Percentiles rank a stretch among this genome's conserved stretches.
Conservation (phyloP, 2,113 vertebrate species). For the Oryzias melastigma region DNA sequence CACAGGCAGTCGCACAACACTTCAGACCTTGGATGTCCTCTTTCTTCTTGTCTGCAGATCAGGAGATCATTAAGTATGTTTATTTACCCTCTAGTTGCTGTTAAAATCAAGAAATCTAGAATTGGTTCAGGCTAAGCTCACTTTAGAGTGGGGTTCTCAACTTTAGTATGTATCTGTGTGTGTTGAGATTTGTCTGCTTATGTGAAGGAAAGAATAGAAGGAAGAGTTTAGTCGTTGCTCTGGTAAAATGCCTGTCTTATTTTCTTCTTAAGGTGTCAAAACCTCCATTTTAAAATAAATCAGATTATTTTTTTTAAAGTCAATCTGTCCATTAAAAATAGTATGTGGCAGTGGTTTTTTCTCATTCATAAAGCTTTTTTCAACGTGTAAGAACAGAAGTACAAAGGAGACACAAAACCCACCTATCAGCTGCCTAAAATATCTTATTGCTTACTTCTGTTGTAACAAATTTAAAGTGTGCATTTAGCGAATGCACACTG, state of each 20-base stretch:
- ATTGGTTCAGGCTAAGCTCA: too few relatives aligned
- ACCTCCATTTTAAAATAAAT: slow-evolving; percentile 48
- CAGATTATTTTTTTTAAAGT: slow-evolving; percentile 24
- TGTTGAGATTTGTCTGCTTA: neutral
- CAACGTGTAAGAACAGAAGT: too few relatives aligned
- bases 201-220: slow-evolving; percentile 16
- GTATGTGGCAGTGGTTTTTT: neutral
- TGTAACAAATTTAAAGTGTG: too few relatives aligned
- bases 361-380: neutral
- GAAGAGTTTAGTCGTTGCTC: slow-evolving; percentile 54
- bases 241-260: slow-evolving; percentile 48
- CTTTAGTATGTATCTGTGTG: neutral
- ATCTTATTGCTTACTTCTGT: too few relatives aligned
- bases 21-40: slow-evolving; percentile 5
- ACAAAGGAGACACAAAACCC: too few relatives aligned
- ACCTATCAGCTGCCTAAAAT: too few relatives aligned
- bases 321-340: slow-evolving; percentile 5
- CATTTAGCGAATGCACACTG: too few relatives aligned
- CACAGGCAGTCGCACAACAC: slow-evolving; percentile 2
- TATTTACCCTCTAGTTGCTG: slow-evolving; percentile 14
- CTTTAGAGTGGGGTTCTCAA: too few relatives aligned
- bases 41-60: slow-evolving; percentile 16
- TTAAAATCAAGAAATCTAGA: slow-evolving; percentile 25
- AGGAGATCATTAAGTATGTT: neutral
- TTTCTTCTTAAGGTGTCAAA: slow-evolving; percentile 55